A percentile compares a stretch with the other conserved stretches of the same genome.
These are phyloP conservation scores for Microplitis manilae DNA, from an alignment of 2,888 invertebrate genomes.

Conservation along the genomic window DNA sequence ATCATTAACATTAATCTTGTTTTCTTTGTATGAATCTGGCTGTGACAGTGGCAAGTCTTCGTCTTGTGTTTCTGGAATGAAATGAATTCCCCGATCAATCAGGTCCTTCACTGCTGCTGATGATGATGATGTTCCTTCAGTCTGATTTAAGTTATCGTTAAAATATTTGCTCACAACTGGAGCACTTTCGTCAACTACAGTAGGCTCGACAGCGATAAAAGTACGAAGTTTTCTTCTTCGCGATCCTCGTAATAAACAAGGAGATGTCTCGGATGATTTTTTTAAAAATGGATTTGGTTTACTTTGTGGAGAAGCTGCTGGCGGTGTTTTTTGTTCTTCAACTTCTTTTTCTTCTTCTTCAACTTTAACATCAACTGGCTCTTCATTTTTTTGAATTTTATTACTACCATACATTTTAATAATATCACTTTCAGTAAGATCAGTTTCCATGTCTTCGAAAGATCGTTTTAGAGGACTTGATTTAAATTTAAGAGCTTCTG, in stretches of 20 bases:
- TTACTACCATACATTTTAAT: conserved; percentile 45
- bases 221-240: conserved; percentile 55
- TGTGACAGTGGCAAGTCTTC: conserved; percentile 18
- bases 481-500: conserved; percentile 48
- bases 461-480: conserved; percentile 33
- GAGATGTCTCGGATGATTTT: conserved; percentile 56
- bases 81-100: background rate
- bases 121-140: background rate
- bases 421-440: conserved; percentile 44
- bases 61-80: conserved; percentile 35
- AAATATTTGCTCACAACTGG: conserved; percentile 65
- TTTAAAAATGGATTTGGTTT: conserved; percentile 60
- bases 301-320: conserved; percentile 39
- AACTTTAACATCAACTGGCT: conserved; percentile 30
- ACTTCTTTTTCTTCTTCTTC: conserved; percentile 18
- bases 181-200: conserved; percentile 60
- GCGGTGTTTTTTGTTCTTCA: conserved; percentile 40
- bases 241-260: conserved; percentile 60
- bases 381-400: conserved; percentile 43
- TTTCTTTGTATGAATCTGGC: conserved; percentile 25
- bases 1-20: conserved; percentile 10
- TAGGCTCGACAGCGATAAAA: conserved; percentile 57
- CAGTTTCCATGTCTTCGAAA: conserved; percentile 44
- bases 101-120: background rate
- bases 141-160: conserved; percentile 31